Conservation (phyloP, 2,113 vertebrate species). For the Siniperca knerii region DNA sequence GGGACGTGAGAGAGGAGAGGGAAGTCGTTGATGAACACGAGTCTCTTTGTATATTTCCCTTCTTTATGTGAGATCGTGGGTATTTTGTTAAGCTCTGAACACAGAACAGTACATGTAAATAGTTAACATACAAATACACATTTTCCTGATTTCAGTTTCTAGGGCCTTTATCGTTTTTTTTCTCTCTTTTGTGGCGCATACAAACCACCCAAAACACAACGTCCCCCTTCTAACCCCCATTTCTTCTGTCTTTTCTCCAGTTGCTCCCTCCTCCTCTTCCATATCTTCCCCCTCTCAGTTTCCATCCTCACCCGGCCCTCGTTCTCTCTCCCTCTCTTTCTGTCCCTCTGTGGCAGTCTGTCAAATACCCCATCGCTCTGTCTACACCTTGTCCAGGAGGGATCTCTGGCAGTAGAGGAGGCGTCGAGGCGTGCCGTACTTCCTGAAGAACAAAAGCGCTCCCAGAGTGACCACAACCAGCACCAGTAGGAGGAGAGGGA, state of each 20-base stretch:
- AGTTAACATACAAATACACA: constrained; percentile 79
- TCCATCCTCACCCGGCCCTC: constrained; percentile 39
- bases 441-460: constrained; percentile 89
- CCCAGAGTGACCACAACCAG: constrained; percentile 87
- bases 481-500: constrained; percentile 88
- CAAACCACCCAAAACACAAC: constrained; percentile 65
- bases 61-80: constrained; percentile 43
- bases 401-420: constrained; percentile 94
- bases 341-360: constrained; percentile 65
- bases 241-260: constrained; percentile 49
- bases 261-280: constrained; percentile 34
- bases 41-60: constrained; percentile 51
- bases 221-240: constrained; percentile 32
- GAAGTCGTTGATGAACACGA: constrained; percentile 35
- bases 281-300: constrained; percentile 35
- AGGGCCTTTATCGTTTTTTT: constrained; percentile 47
- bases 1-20: constrained; percentile 56
- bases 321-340: constrained; percentile 50
- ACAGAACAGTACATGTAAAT: constrained; percentile 73
- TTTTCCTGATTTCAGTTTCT: constrained; percentile 80
- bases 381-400: constrained; percentile 93
- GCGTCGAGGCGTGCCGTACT: constrained; percentile 90
- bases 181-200: constrained; percentile 61
- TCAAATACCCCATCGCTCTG: constrained; percentile 44
- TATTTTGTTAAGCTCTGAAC: constrained; percentile 60